Base-by-base conservation (phyloP, 2,888 invertebrate species). In the Callyntrura guangdongensis region DNA sequence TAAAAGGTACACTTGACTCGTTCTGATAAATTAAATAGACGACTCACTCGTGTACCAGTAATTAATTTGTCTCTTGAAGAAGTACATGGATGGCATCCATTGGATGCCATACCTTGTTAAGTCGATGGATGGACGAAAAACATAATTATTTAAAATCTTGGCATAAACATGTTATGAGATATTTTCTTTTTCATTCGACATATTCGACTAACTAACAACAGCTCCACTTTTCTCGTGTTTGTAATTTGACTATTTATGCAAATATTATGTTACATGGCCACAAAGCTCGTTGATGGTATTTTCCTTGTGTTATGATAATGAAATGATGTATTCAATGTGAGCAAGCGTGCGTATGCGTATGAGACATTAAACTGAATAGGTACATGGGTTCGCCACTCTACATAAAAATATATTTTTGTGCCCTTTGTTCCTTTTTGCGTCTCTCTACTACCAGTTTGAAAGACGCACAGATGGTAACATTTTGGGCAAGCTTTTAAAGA, bases 141-240 rank as follows among this genome's bases (percentile, higher is more conserved):
- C 36, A n/a, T 47, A 53, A 61, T 82, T n/a, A 61, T 61, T 36
- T 14, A 69, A 69, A 69, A 69, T n/a, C 27, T 36, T 69, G 64
- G 12, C 64, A 25, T 69, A 36, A 45, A 17, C 61, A 36, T 82
- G 81, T 61, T 36, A 36, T n/a, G n/a, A 36, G 36, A 3, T 82
- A 22, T 69, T 84, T 84, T 67, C 47, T 67, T 69, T n/a, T 53
- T 67, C 53, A 1, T 25, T 69, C n/a, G n/a, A 36, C 36, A 49
- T 53, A 1, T 25, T 69, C n/a, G n/a, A 36, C 36, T 36, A 36
- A 36, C 36, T 36, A 4, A 36, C 36, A 36, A 14, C 20, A 81
- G 36, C 87, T 87, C 87, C 87, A 69, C 87, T 64, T 79, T 87
- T 87, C 81, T 81, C 87, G 81, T 81, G 87, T 87, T 87, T 72